Percentiles rank a stretch among this genome's conserved stretches.
phyloP scores from a whole-genome alignment of 2,113 vertebrate species.

The Tyto alba region DNA sequence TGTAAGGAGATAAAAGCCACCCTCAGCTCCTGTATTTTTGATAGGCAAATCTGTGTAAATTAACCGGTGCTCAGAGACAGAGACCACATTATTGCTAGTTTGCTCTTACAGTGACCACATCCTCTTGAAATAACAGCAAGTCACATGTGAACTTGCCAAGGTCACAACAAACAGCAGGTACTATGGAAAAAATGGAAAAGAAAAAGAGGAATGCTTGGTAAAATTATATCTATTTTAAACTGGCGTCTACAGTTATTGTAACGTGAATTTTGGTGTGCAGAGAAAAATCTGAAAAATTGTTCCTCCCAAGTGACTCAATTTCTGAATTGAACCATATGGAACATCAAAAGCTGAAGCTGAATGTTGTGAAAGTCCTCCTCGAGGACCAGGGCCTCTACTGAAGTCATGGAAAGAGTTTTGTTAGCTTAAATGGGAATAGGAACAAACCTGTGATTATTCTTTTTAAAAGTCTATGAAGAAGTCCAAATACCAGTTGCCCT shows the following conservation, averaged over 20 bases:
- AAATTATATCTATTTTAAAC: not conserved
- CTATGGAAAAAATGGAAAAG: not conserved
- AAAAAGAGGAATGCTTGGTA: not conserved
- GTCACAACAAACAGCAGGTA: not conserved
- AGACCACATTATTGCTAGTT: not conserved
- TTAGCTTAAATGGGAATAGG: not conserved
- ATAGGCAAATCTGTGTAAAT: not conserved
- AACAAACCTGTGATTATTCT: not conserved
- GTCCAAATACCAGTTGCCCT: not conserved
- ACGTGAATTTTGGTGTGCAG: not conserved
- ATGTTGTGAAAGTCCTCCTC: not conserved
- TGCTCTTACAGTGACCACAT: not conserved
- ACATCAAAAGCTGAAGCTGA: slow-evolving; percentile 6
- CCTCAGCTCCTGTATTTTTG: not conserved
- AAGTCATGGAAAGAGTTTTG: not conserved
- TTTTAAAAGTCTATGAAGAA: not conserved
- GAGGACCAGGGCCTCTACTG: not conserved
- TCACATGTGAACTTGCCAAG: not conserved
- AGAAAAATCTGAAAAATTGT: not conserved
- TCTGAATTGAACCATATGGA: not conserved
- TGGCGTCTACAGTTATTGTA: not conserved
- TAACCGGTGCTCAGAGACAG: not conserved
- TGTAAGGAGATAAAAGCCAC: not conserved
- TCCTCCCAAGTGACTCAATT: not conserved
- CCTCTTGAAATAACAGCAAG: not conserved